Percentiles rank a stretch among this genome's conserved stretches.
These are phyloP conservation scores for Oscheius onirici DNA, from an alignment of 2,888 invertebrate species.

Conservation along the genomic window DNA sequence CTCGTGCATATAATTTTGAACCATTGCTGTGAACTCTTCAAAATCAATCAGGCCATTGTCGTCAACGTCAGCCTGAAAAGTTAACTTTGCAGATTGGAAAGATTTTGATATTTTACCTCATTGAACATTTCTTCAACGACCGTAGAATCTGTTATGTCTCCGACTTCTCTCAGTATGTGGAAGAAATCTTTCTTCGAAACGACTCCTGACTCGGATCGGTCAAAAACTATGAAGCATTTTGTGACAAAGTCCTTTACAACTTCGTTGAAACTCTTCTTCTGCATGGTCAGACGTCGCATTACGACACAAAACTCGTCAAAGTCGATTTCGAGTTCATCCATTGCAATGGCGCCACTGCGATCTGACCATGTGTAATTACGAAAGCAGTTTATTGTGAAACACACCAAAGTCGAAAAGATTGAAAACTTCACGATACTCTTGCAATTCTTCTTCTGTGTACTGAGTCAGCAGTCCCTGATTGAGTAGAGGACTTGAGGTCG, in stretches of 20 bases:
- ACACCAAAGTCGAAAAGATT: conserved; percentile 65
- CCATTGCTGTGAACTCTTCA: conserved; percentile 52
- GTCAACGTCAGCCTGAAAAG: conserved; percentile 63
- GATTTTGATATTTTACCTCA: conserved; percentile 40
- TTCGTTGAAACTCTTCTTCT: conserved; percentile 68
- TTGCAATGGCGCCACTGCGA: conserved; percentile 57
- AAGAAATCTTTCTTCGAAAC: conserved; percentile 68
- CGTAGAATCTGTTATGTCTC: conserved; percentile 64
- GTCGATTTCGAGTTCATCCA: conserved; percentile 67
- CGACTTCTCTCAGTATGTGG: conserved; percentile 66
- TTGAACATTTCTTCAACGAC: conserved; percentile 68
- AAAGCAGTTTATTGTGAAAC: too few relatives aligned
- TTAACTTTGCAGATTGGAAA: neutral
- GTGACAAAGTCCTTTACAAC: conserved; percentile 35
- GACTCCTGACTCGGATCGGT: conserved; percentile 55
- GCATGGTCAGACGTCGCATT: conserved; percentile 64
- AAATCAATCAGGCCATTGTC: conserved; percentile 69
- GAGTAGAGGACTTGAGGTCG: too few relatives aligned
- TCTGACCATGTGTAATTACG: conserved; percentile 35
- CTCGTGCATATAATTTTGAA: too few relatives aligned
- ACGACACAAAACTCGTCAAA: conserved; percentile 67
- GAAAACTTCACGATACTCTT: conserved; percentile 69
- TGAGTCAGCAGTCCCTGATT: too few relatives aligned
- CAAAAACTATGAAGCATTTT: too few relatives aligned
- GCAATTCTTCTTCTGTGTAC: conserved; percentile 66